Percentiles rank a stretch among this genome's conserved stretches.
These are phyloP conservation scores for Sus cebifrons DNA, from an alignment of 2,797 vertebrate species.

Conservation along the genomic window DNA sequence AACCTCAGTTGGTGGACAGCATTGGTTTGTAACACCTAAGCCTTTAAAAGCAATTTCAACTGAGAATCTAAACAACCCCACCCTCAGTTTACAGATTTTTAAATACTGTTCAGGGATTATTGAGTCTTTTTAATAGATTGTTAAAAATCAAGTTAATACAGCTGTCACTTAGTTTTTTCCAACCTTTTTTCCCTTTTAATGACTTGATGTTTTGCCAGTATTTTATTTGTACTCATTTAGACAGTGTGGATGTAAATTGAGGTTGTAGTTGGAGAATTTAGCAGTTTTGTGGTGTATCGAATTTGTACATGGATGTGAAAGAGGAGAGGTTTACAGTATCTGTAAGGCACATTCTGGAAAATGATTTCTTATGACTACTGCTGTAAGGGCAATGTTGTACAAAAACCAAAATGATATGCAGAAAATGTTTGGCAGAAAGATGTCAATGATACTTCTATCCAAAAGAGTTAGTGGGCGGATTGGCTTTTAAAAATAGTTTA, in stretches of 20 bases:
- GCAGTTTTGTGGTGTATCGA: neutral
- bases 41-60: neutral
- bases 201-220: neutral
- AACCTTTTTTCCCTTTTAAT: neutral
- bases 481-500: constrained; percentile 33
- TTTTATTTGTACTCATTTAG: constrained; percentile 6
- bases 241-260: neutral
- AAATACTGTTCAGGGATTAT: neutral
- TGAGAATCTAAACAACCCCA: neutral
- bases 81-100: neutral
- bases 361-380: constrained; percentile 16
- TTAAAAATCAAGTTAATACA: neutral
- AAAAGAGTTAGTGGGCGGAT: constrained; percentile 17
- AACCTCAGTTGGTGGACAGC: neutral
- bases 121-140: neutral
- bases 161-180: neutral
- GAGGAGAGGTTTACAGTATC: neutral
- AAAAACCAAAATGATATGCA: neutral
- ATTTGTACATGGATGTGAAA: neutral
- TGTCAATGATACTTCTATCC: neutral
- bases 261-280: neutral
- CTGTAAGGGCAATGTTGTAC: neutral
- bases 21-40: neutral
- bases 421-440: constrained; percentile 1
- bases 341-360: constrained; percentile 19